Evolutionary conservation across 2,888 invertebrate genomes (phyloP), one percentile per base, ranked within the genome.

Genomic region (Achlya flavicornis): DNA sequence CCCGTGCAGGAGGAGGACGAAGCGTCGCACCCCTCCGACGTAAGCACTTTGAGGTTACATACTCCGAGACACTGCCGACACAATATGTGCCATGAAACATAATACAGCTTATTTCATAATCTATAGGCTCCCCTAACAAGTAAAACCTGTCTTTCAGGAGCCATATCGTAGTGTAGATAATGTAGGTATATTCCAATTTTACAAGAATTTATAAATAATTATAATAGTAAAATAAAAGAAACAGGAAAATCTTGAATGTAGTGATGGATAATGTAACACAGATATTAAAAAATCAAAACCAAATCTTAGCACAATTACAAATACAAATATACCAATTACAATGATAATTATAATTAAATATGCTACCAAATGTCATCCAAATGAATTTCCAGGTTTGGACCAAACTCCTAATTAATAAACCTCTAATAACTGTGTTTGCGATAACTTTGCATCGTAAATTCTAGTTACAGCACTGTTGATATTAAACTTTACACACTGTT

Each of bases 1-100:
- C 95, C 96, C 26, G 94, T 96, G 62, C 95, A 96, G 70, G 96
- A 96, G 89, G 96, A 96, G 78, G 95, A 95, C 75, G 96, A 96
- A 81, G 86, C 84, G 75, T 94, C 95, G 64, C 90, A 89, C 79
- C 87, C 88, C 85, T 91, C 93, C 83, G 90, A 93, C 71, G 93
- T 93, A 93, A 93, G 93, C 87, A 73, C 76, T 33, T 57, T 59
- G 19, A 58, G 57, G 58, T 10, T 16, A 41, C 59, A 58, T 41
- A 58, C 59, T 33, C 11, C 64, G 38, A 53, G n/a, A 38, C 66
- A 69, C 72, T 75, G 73, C 73, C 69, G 64, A 66, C 68, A 71
- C 73, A 70, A 68, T 67, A 8, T 53, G 10, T 8, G 10, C 10
- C 26, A 26, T 46, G n/a, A n/a, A 14, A n/a, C 5, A n/a, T 7